Evolutionary conservation across 2,113 vertebrate species (phyloP).

Genomic region (Talpa occidentalis): DNA sequence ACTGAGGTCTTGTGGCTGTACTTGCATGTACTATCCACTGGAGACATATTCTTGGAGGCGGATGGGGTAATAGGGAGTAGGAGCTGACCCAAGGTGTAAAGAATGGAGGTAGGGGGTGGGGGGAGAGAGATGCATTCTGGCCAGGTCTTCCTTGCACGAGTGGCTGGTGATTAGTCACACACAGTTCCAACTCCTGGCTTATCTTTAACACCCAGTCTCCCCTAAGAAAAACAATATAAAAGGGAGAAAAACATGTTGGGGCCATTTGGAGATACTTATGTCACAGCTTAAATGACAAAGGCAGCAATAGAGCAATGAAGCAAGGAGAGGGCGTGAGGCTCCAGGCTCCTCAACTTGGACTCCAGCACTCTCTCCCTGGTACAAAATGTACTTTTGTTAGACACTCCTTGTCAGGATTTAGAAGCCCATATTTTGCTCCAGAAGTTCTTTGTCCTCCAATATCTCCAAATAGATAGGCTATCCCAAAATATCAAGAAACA

Average conservation of each 20-base stretch:
- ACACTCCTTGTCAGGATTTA: not conserved
- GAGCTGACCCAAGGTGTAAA: not conserved
- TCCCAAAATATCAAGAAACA: not conserved
- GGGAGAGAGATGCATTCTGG: not conserved
- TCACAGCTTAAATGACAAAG: not conserved
- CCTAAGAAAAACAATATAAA: slow-evolving; percentile 65
- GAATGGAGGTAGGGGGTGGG: too few relatives aligned
- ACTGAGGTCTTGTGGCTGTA: not conserved
- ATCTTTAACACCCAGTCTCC: slow-evolving; percentile 70
- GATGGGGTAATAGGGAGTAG: not conserved
- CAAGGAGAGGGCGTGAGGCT: not conserved
- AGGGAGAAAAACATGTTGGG: slow-evolving; percentile 58
- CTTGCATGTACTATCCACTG: not conserved
- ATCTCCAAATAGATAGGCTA: not conserved
- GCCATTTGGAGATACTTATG: slow-evolving; percentile 12
- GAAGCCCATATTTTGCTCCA: not conserved
- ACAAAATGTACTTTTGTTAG: not conserved
- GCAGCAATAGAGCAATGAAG: not conserved
- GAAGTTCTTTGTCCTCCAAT: not conserved
- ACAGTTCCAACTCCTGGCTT: slow-evolving; percentile 61
- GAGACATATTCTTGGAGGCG: not conserved
- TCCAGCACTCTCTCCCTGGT: accelerated
- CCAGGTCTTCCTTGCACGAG: not conserved
- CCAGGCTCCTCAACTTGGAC: too few relatives aligned
- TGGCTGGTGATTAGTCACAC: slow-evolving; percentile 56